Conservation (phyloP, 2,113 vertebrate species). For the Platanista minor region DNA sequence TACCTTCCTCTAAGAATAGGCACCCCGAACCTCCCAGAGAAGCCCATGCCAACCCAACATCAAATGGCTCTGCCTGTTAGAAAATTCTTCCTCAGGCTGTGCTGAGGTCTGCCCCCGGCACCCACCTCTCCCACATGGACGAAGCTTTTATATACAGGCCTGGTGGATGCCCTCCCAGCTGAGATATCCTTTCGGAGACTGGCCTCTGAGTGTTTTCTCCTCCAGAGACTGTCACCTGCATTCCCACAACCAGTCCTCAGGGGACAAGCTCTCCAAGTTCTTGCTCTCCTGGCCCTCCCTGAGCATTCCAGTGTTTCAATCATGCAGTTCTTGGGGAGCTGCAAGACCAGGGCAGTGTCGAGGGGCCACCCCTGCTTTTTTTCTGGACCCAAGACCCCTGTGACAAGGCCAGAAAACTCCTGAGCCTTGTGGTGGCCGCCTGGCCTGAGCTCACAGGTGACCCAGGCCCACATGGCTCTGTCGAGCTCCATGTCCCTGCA, state of each 20-base stretch:
- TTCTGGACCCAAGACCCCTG: not conserved
- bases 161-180: not conserved
- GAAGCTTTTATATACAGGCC: not conserved
- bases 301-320: accelerated
- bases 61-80: not conserved
- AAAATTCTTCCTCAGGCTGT: not conserved
- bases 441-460: not conserved
- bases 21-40: too few relatives aligned
- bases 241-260: not conserved
- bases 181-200: not conserved
- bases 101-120: not conserved
- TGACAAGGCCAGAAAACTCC: not conserved
- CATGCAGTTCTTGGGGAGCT: not conserved
- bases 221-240: not conserved
- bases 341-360: not conserved
- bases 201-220: not conserved
- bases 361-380: not conserved
- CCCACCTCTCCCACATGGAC: not conserved
- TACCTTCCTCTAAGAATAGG: not conserved
- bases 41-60: not conserved
- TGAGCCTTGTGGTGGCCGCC: not conserved
- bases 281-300: not conserved
- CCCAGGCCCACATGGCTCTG: not conserved
- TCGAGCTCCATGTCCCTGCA: not conserved
- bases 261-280: not conserved